Evolutionary conservation across 2,888 invertebrate species (phyloP).

Genomic region (Eristalis arbustorum): DNA sequence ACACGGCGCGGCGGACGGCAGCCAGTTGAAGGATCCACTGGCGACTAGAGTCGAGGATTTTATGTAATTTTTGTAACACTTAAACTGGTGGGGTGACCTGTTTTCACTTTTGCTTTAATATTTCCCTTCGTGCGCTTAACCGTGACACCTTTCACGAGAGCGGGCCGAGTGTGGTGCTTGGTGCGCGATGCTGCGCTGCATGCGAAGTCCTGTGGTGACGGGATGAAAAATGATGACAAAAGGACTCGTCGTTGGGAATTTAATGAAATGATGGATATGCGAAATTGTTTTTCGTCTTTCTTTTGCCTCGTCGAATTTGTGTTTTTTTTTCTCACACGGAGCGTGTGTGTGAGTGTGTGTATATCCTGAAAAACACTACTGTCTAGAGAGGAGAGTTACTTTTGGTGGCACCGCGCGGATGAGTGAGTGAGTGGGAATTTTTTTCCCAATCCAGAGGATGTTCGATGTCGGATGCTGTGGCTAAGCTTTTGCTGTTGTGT

Average conservation of each 20-base stretch:
- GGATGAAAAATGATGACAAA: slow-evolving; percentile 55
- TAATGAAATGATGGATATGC: slow-evolving; percentile 61
- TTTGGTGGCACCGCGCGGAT: slow-evolving; percentile 53
- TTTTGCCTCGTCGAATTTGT: neutral
- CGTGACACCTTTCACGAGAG: slow-evolving; percentile 60
- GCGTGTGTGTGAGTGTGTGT: neutral
- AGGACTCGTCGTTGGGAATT: slow-evolving; percentile 36
- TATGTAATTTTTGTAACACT: slow-evolving; percentile 54
- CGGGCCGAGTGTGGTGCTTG: slow-evolving; percentile 2
- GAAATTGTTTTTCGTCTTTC: slow-evolving; percentile 5
- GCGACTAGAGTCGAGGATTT: slow-evolving; percentile 13
- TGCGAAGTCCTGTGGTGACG: slow-evolving; percentile 27
- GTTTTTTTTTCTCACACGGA: slow-evolving; percentile 27
- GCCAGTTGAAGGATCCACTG: no score
- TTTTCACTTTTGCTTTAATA: slow-evolving; percentile 43
- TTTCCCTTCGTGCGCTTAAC: slow-evolving; percentile 37
- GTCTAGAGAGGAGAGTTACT: slow-evolving; percentile 58
- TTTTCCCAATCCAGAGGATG: slow-evolving; percentile 46
- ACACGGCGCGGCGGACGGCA: neutral
- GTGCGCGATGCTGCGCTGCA: neutral
- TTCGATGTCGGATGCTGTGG: slow-evolving; percentile 64
- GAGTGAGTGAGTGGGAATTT: slow-evolving; percentile 59
- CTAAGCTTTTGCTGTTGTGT: slow-evolving; percentile 41
- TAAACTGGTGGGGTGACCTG: slow-evolving; percentile 51
- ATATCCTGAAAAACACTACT: slow-evolving; percentile 33